Evolutionary conservation across 2,113 vertebrate genomes (phyloP).

Genomic region (Mystacornis crossleyi): DNA sequence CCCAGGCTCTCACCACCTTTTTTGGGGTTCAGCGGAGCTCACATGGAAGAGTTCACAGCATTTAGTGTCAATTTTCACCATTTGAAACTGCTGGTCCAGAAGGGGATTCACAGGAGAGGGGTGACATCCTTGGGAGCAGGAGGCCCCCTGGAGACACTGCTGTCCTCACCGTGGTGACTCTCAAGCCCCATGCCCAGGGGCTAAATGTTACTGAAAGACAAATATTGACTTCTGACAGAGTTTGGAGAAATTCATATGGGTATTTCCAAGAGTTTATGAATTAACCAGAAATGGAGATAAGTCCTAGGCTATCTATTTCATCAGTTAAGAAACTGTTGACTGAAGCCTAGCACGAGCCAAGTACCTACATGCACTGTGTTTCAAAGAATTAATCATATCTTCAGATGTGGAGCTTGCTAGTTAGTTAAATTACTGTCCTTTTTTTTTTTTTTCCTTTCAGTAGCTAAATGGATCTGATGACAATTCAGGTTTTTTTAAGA

Average conservation of each 20-base stretch:
- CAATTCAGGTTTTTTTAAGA: slow-evolving; percentile 31
- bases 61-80: neutral
- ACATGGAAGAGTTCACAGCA: neutral
- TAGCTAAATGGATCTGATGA: slow-evolving; percentile 7
- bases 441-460: neutral
- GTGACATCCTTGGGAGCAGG: neutral
- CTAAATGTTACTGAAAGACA: neutral
- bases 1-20: neutral
- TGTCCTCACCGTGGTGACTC: neutral
- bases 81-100: neutral
- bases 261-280: neutral
- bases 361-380: neutral
- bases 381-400: slow-evolving; percentile 32
- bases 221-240: neutral
- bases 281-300: neutral
- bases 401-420: neutral
- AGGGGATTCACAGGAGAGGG: neutral
- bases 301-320: neutral
- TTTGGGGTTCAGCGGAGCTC: neutral
- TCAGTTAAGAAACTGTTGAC: slow-evolving; percentile 22
- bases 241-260: neutral
- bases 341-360: neutral
- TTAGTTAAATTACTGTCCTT: slow-evolving; percentile 27
- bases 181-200: neutral
- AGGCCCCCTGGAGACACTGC: neutral